A percentile compares a stretch with the other conserved stretches of the same genome.
Evolutionary conservation across 2,888 invertebrate species (phyloP).

Genomic region (Drosophila affinis): DNA sequence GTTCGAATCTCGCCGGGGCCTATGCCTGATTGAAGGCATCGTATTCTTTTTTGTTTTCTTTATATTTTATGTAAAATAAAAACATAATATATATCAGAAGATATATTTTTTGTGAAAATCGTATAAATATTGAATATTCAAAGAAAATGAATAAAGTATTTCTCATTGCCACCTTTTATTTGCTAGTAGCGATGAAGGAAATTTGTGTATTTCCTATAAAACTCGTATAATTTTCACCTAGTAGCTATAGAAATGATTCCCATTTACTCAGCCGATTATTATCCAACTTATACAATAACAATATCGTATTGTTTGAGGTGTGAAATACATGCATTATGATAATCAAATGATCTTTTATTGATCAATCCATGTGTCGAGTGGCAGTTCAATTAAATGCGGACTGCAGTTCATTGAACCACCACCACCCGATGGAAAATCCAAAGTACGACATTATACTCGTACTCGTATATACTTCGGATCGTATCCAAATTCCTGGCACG

Average conservation of each 20-base stretch:
- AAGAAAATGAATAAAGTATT: no score
- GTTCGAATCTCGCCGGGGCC: slow-evolving; percentile 84
- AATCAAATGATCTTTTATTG: slow-evolving; percentile 59
- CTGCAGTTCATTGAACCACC: slow-evolving; percentile 67
- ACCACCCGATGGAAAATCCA: slow-evolving; percentile 44
- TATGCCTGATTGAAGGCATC: slow-evolving; percentile 36
- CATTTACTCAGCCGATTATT: slow-evolving; percentile 31
- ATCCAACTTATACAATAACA: slow-evolving; percentile 32
- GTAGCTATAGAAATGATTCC: background rate
- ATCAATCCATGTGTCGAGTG: slow-evolving; percentile 44
- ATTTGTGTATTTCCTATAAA: background rate
- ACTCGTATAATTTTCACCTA: slow-evolving; percentile 1
- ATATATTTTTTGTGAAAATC: no score
- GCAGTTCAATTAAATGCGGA: slow-evolving; percentile 14
- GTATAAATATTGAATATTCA: no score
- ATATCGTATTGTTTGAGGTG: slow-evolving; percentile 45
- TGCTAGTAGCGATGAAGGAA: background rate
- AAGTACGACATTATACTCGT: slow-evolving; percentile 21
- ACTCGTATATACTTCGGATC: background rate
- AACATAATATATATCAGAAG: no score
- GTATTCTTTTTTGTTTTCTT: slow-evolving; percentile 10
- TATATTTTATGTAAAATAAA: background rate
- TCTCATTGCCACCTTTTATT: no score
- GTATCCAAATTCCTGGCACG: slow-evolving; percentile 62
- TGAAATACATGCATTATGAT: slow-evolving; percentile 57